Evolutionary conservation across 1,140 invertebrate genomes (phyloP).

Genomic region (Pantala flavescens): DNA sequence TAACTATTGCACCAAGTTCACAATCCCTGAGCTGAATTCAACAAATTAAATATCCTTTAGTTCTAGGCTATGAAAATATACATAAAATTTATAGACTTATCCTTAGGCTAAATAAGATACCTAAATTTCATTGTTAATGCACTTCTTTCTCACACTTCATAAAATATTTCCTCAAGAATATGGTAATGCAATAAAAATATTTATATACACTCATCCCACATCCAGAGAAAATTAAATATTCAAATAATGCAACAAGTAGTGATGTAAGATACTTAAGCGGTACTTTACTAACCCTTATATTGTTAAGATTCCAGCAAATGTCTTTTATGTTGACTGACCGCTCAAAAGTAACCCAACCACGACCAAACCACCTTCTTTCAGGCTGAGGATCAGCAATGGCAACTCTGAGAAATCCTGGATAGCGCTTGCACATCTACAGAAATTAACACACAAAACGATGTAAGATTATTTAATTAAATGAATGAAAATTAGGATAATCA

Average conservation of each 20-base stretch:
- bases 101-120: conserved; percentile 18
- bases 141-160: too few relatives aligned
- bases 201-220: too few relatives aligned
- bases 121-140: not conserved
- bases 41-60: conserved; percentile 17
- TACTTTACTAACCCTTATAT: conserved; percentile 59
- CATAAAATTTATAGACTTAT: conserved; percentile 11
- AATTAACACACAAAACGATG: too few relatives aligned
- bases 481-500: not conserved
- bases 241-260: too few relatives aligned
- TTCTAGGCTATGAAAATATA: not conserved
- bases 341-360: conserved; percentile 98
- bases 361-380: conserved; percentile 86
- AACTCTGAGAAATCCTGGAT: conserved; percentile 90
- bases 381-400: conserved; percentile 94
- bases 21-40: conserved; percentile 66
- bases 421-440: conserved; percentile 80
- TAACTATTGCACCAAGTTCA: conserved; percentile 89
- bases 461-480: too few relatives aligned
- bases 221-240: too few relatives aligned
- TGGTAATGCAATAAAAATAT: too few relatives aligned
- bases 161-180: too few relatives aligned
- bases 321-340: conserved; percentile 97
- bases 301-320: conserved; percentile 98
- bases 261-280: too few relatives aligned